These are phyloP conservation scores for Strigamia maritima DNA, from an alignment of 2,888 invertebrate species.

Conservation along the genomic window DNA sequence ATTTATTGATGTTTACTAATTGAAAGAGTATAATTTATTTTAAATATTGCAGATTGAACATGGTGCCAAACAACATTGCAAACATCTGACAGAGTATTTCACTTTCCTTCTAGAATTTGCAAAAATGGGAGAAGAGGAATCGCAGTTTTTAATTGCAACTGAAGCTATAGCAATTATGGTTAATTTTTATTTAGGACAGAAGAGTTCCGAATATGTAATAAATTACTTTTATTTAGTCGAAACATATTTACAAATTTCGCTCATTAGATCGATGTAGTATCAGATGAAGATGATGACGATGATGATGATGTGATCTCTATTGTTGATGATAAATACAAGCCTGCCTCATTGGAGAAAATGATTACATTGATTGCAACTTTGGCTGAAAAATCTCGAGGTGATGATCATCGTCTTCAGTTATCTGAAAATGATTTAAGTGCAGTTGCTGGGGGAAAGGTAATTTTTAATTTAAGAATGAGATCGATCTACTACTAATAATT, in stretches of 20 bases:
- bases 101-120: constrained; percentile 88
- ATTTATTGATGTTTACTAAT: constrained; percentile 40
- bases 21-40: background rate
- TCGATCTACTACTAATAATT: background rate
- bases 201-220: constrained; percentile 66
- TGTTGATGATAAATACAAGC: constrained; percentile 70
- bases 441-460: constrained; percentile 78
- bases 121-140: constrained; percentile 91
- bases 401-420: constrained; percentile 67
- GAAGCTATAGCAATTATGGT: constrained; percentile 87
- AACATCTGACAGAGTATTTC: constrained; percentile 89
- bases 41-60: constrained; percentile 66
- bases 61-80: constrained; percentile 75
- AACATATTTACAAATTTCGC: background rate
- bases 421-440: constrained; percentile 75
- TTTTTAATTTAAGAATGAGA: background rate
- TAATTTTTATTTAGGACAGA: constrained; percentile 86
- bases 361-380: constrained; percentile 82
- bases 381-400: constrained; percentile 81
- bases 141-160: constrained; percentile 77
- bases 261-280: constrained; percentile 61
- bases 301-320: constrained; percentile 62
- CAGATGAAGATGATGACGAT: constrained; percentile 67
- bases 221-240: background rate
- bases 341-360: constrained; percentile 92